A percentile compares a stretch with the other conserved stretches of the same genome.
phyloP scores from a whole-genome alignment of 2,888 invertebrate species.

The Zaprionus lineosus region DNA sequence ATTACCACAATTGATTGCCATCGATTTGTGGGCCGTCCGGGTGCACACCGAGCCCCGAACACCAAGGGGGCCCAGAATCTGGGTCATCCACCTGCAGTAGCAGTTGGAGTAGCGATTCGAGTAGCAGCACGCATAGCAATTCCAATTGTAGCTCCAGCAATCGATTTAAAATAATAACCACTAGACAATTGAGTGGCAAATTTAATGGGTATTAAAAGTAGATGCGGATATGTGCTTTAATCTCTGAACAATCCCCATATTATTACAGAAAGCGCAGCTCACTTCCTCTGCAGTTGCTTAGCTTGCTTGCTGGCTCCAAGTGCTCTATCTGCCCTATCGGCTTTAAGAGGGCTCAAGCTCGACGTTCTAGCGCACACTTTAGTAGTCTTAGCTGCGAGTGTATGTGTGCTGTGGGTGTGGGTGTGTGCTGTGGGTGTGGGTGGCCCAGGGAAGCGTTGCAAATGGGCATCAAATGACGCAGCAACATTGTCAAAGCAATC shows the following conservation, averaged over 20 bases:
- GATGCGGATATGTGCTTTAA: too few species aligned
- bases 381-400: too few species aligned
- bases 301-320: too few species aligned
- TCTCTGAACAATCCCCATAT: too few species aligned
- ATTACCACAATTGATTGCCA: slow-evolving; percentile 59
- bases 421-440: too few species aligned
- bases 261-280: too few species aligned
- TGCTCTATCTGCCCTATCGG: not conserved
- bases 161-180: slow-evolving; percentile 29
- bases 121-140: too few species aligned
- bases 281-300: too few species aligned
- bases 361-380: not conserved
- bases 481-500: slow-evolving; percentile 74
- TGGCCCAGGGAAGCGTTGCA: slow-evolving; percentile 44
- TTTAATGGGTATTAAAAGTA: too few species aligned
- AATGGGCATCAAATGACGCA: slow-evolving; percentile 71
- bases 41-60: not conserved
- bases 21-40: slow-evolving; percentile 47
- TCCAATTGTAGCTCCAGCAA: too few species aligned
- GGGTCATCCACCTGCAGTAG: slow-evolving; percentile 34
- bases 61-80: slow-evolving; percentile 10
- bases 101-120: too few species aligned
- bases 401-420: too few species aligned
- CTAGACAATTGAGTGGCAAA: slow-evolving; percentile 41
- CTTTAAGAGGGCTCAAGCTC: not conserved